phyloP scores from a whole-genome alignment of 1,140 invertebrate species.

The Asbolus verrucosus region DNA sequence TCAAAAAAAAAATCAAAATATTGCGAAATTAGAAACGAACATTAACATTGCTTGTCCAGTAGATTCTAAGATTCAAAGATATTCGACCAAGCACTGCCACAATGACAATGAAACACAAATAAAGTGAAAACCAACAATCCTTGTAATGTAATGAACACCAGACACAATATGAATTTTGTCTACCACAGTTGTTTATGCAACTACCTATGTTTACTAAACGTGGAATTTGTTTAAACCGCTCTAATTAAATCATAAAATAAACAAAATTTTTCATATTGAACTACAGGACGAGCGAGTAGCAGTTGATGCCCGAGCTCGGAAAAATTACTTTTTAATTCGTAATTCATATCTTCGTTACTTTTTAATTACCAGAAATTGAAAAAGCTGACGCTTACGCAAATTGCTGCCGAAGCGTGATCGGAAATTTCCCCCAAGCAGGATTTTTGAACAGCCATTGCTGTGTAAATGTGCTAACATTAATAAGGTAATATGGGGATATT shows the following conservation, averaged over 20 bases:
- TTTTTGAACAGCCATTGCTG: conserved; percentile 3
- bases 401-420: conserved; percentile 25
- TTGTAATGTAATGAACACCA: too few species aligned
- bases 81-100: too few species aligned
- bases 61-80: too few species aligned
- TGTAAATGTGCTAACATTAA: conserved; percentile 3
- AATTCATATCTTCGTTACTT: conserved; percentile 36
- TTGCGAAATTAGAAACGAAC: too few species aligned
- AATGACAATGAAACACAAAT: too few species aligned
- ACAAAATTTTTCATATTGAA: conserved; percentile 16
- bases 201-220: too few species aligned
- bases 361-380: conserved; percentile 39
- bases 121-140: too few species aligned
- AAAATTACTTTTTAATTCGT: conserved; percentile 38
- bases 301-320: conserved; percentile 15
- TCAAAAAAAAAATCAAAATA: too few species aligned
- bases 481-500: conserved; percentile 7
- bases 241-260: not conserved
- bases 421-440: conserved; percentile 23
- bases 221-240: too few species aligned
- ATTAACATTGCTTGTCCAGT: too few species aligned
- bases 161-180: too few species aligned
- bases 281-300: not conserved
- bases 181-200: too few species aligned
- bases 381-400: conserved; percentile 34